A percentile compares a stretch with the other conserved stretches of the same genome.
Conservation (phyloP, 2,888 invertebrate species). For the Epistrophe eligans region DNA sequence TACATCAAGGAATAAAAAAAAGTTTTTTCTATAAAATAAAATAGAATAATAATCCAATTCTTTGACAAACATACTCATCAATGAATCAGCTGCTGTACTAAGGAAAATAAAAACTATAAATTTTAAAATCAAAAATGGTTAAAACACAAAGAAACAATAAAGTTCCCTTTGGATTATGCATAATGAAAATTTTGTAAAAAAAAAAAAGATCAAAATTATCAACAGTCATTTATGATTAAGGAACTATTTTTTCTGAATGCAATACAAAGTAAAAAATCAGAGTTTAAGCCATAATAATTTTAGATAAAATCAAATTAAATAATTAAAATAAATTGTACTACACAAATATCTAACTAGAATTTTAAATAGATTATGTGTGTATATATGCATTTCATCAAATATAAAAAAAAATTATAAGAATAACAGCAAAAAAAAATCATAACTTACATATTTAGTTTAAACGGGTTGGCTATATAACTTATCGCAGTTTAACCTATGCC, state of each 20-base stretch:
- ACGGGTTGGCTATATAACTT: neutral
- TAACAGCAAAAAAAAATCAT: neutral
- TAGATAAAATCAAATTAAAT: neutral
- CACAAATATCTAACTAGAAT: neutral
- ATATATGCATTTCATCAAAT: neutral
- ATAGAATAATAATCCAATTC: neutral
- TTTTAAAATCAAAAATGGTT: neutral
- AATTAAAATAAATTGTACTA: neutral
- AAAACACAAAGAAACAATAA: neutral
- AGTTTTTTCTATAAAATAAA: neutral
- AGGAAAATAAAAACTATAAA: neutral
- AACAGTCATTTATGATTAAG: conserved; percentile 8
- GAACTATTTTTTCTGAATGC: conserved; percentile 6
- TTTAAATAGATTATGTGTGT: neutral
- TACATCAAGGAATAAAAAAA: neutral
- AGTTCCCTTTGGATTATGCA: conserved; percentile 9
- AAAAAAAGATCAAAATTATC: neutral
- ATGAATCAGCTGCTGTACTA: neutral
- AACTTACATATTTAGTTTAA: too few relatives aligned
- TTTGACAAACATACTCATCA: neutral
- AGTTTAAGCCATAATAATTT: neutral
- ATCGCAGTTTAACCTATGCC: neutral
- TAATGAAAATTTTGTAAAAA: neutral
- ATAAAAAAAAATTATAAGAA: neutral
- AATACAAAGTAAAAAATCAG: neutral